phyloP scores from a whole-genome alignment of 2,113 vertebrate species.

The Aplodontia rufa region DNA sequence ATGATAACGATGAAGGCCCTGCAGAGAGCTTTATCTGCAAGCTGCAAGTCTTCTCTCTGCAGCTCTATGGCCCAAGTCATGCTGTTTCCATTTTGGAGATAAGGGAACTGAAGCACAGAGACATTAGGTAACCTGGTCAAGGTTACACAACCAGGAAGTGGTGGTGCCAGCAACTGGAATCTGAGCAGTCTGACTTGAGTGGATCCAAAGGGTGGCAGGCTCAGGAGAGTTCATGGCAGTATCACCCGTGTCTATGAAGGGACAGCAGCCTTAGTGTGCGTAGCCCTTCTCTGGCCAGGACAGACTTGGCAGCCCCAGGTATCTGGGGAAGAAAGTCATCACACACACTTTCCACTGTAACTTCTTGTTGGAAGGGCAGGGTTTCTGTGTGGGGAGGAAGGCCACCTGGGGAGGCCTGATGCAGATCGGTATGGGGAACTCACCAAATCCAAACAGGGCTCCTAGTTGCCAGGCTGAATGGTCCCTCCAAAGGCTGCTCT shows the following conservation, averaged over 20 bases:
- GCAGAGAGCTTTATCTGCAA: not conserved
- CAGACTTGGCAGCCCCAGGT: not conserved
- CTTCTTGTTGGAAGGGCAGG: not conserved
- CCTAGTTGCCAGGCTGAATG: not conserved
- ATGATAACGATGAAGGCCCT: rapidly evolving
- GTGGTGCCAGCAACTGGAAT: not conserved
- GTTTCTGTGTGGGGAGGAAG: not conserved
- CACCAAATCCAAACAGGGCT: not conserved
- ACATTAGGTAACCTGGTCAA: not conserved
- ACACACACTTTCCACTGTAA: not conserved
- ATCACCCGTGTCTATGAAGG: not conserved
- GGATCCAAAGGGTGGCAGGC: no score
- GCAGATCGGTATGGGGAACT: rapidly evolving
- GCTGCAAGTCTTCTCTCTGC: not conserved
- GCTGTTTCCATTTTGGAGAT: not conserved
- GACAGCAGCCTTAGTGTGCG: not conserved
- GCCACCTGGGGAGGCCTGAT: not conserved
- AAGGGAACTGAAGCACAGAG: not conserved
- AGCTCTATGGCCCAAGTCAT: not conserved
- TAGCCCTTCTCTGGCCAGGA: not conserved
- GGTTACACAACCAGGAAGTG: not conserved
- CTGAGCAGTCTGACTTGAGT: not conserved
- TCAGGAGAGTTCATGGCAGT: not conserved
- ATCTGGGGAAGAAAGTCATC: not conserved
- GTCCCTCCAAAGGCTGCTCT: not conserved